A percentile compares a stretch with the other conserved stretches of the same genome.
Conservation (phyloP, 92 coral and sea anemone genomes). For the Parazoanthus darwini region DNA sequence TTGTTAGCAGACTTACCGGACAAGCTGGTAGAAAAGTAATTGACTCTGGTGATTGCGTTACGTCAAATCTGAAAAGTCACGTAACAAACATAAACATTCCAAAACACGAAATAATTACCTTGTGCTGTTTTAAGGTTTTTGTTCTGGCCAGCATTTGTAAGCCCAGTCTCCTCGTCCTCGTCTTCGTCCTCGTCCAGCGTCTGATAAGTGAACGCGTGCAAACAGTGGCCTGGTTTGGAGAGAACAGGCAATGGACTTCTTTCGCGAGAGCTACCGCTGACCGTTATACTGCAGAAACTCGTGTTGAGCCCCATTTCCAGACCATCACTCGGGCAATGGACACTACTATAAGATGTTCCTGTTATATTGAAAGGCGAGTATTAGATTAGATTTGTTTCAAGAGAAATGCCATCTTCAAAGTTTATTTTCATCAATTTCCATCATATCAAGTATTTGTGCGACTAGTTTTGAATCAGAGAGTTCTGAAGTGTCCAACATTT, state of each 20-base stretch:
- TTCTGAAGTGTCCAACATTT: too few species aligned
- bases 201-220: conserved; percentile 38
- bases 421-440: too few species aligned
- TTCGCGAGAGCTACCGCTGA: conserved; percentile 23
- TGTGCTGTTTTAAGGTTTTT: neutral
- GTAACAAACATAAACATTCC: neutral
- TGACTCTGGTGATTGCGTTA: too few species aligned
- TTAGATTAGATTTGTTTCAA: neutral
- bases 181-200: neutral
- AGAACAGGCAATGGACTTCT: conserved; percentile 26
- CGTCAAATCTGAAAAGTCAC: too few species aligned
- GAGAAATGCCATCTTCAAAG: neutral
- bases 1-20: too few species aligned
- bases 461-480: too few species aligned
- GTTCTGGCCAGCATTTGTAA: neutral
- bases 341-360: neutral
- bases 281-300: conserved; percentile 41
- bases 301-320: neutral
- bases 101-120: neutral
- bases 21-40: too few species aligned
- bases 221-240: conserved; percentile 29
- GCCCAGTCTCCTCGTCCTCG: neutral
- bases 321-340: neutral
- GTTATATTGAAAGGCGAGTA: neutral
- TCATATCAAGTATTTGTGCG: too few species aligned